Evolutionary conservation across 1,140 invertebrate species (phyloP).

Genomic region (Pachypsylla venusta): DNA sequence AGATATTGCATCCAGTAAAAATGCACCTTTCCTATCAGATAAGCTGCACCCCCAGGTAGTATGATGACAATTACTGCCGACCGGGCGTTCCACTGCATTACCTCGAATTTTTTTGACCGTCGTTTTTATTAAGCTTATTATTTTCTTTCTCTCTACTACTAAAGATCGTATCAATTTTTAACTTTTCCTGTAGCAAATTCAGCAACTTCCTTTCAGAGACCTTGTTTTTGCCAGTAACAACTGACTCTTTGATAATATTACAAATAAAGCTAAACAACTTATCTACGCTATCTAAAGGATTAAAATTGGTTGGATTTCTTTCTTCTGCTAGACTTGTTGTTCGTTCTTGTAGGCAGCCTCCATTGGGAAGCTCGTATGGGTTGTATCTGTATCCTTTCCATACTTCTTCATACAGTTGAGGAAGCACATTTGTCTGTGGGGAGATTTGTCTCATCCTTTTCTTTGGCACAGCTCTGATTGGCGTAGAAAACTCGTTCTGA

Average conservation of each 20-base stretch:
- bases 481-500: too few species aligned
- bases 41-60: not conserved
- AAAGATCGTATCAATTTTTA: not conserved
- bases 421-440: too few species aligned
- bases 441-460: too few species aligned
- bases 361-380: not conserved
- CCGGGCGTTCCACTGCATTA: conserved; percentile 12
- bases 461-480: too few species aligned
- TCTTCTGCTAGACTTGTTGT: not conserved
- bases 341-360: not conserved
- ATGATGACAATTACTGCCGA: conserved; percentile 8
- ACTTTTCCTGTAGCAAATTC: not conserved
- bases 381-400: not conserved
- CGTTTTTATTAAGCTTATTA: not conserved
- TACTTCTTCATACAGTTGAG: too few species aligned
- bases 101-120: not conserved
- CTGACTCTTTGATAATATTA: not conserved
- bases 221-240: not conserved
- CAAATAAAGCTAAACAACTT: not conserved
- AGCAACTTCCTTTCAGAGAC: not conserved
- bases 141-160: not conserved
- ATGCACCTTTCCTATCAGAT: not conserved
- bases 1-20: not conserved
- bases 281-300: not conserved
- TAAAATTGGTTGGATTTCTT: not conserved